Percentiles rank a stretch among this genome's conserved stretches.
Evolutionary conservation across 1,140 invertebrate species (phyloP).

Genomic region (Caenorhabditis tropicalis): DNA sequence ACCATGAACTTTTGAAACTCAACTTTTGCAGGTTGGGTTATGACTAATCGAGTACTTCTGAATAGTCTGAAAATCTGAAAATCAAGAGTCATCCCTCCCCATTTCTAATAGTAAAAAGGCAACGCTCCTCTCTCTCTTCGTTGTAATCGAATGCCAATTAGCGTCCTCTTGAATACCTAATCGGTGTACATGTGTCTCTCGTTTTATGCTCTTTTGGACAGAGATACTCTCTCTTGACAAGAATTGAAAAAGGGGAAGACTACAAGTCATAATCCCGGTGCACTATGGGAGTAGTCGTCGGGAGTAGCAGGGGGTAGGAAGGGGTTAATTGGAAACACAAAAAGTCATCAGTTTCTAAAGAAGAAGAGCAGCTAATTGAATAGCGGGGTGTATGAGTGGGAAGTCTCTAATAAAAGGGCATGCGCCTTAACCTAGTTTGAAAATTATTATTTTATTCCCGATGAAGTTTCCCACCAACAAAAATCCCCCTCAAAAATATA

Average conservation of each 20-base stretch:
- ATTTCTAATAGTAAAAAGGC: not conserved
- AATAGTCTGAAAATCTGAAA: not conserved
- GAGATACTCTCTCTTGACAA: not conserved
- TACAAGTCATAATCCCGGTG: constrained; percentile 38
- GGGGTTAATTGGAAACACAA: constrained; percentile 24
- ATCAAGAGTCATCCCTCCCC: not conserved
- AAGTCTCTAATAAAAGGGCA: too few relatives aligned
- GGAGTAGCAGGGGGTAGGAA: not conserved
- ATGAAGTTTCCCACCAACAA: not conserved
- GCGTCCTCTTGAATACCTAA: constrained; percentile 35
- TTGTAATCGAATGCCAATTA: constrained; percentile 43
- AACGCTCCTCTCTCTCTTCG: not conserved
- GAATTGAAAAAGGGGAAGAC: not conserved
- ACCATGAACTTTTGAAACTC: too few relatives aligned
- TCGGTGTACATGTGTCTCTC: not conserved
- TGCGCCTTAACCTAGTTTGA: too few relatives aligned
- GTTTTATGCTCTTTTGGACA: not conserved
- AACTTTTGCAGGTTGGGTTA: too few relatives aligned
- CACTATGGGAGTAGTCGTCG: not conserved
- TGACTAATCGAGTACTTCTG: not conserved
- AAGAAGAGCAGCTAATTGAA: not conserved
- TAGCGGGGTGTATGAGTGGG: not conserved
- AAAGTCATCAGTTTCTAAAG: not conserved
- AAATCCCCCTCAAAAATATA: too few relatives aligned
- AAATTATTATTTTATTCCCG: too few relatives aligned